Evolutionary conservation across 2,888 invertebrate genomes (phyloP), one percentile per base, ranked within the genome.

Genomic region (Cephus runcator): DNA sequence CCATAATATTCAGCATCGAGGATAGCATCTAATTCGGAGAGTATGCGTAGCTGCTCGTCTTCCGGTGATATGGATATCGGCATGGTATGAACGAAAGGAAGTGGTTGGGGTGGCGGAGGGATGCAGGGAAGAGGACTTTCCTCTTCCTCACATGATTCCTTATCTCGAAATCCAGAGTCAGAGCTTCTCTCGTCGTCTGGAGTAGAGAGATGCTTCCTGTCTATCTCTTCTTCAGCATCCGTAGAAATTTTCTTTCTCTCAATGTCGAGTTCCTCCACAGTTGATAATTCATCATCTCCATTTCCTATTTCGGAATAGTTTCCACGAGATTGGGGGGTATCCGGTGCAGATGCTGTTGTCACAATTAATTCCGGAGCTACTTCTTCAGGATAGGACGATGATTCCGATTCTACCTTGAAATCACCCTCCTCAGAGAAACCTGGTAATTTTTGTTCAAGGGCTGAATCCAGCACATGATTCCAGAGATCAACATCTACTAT

Each of bases 161-260:
- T 92, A 79, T 92, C 92, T 23, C 92, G 88, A 76, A 92, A 92
- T 74, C 92, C 92, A 31, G 92, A 92, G 79, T 92, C 92, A n/a
- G 92, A 92, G 80, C 92, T 92, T 34, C 92, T 87, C 79, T 92
- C 92, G 76, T 92, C 92, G 78, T 92, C 92, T 1, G 92, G 92
- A 0, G 92, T 92, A 31, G 91, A 90, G n/a, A 92, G 84, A 75
- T 91, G 91, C 56, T 91, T 92, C 36, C 91, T 87, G 12, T 92
- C 92, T n/a, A 92, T 91, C 74, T 92, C 92, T 15, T 92, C 92
- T 6, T 89, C 88, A 75, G 84, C 81, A 73, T 86, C 80, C 80
- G 83, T 80, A 75, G 79, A 79, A 69, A 77, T 3, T 11, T 23
- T 77, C 56, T 80, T 76, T 73, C 79, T 73, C 69, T 81, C 79